Evolutionary conservation across 53 echinoderm and acorn worm genomes (phyloP), one percentile per base, ranked within the genome.

Genomic region (Stichopus horrens): DNA sequence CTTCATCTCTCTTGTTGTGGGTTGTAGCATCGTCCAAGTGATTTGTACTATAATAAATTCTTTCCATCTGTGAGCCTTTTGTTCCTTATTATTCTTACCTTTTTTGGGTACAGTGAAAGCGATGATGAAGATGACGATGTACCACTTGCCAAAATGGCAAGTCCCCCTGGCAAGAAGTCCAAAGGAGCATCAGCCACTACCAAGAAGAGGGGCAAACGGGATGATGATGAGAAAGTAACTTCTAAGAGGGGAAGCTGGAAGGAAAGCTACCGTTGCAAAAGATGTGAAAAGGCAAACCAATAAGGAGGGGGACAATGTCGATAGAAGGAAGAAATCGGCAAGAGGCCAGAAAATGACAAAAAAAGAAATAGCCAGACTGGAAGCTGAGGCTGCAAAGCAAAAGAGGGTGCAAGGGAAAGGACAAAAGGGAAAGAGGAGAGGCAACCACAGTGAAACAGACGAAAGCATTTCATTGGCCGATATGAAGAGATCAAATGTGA

Each of bases 91-190:
- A n/a, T 71, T 18, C 22, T 65, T 68, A 13, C 23, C 18, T 16
- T 52, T 16, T 16, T 66, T n/a, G 19, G 52, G 20, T 23, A 73
- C 37, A 58, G 82, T 54, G 74, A 91, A 86, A 57, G 55, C 11
- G 86, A 91, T 68, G 87, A 86, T 9, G 90, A 88, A 23, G 76
- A 73, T n/a, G 86, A 90, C 20, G 79, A 76, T 52, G 65, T 85
- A 10, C 85, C 85, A 4, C 52, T 85, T 16, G 66, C 85, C 52
- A 85, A 85, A 52, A 85, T 85, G 63, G 37, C 85, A 21, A 81
- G 81, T 52, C 68, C 85, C 4, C 66, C 74, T 53, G 82, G 63
- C 75, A 91, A 75, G 76, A 91, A 58, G 60, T 21, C 54, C 57
- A 74, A 21, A 66, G 89, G 16, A 54, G 22, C 80, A 9, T 53